A percentile compares a stretch with the other conserved stretches of the same genome.
Conservation (phyloP, 92 coral and sea anemone species). For the Isaurus tuberculatus region DNA sequence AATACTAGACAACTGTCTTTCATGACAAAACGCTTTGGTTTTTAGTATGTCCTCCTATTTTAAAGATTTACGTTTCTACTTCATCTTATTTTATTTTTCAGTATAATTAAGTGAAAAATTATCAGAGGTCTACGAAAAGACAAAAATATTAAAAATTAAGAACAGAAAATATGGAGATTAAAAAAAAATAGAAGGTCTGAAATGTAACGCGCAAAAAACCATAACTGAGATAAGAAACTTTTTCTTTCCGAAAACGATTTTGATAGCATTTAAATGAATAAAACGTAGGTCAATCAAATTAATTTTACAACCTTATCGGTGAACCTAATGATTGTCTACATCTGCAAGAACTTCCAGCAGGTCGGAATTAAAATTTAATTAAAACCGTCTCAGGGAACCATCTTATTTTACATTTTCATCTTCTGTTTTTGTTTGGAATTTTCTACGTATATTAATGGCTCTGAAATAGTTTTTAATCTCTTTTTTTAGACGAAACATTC, state of each 20-base stretch:
- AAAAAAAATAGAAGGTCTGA: too few relatives aligned
- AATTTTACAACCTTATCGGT: neutral
- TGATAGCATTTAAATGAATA: neutral
- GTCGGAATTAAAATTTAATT: conserved; percentile 38
- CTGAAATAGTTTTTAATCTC: neutral
- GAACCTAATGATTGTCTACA: neutral
- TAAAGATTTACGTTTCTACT: too few relatives aligned
- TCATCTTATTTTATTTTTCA: too few relatives aligned
- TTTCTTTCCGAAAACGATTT: neutral
- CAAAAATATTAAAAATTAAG: too few relatives aligned
- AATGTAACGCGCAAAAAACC: too few relatives aligned
- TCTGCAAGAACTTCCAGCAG: conserved; percentile 8
- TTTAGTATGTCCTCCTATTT: too few relatives aligned
- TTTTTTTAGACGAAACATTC: neutral
- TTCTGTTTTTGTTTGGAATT: neutral
- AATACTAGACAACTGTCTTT: too few relatives aligned
- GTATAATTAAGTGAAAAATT: too few relatives aligned
- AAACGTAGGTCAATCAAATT: neutral
- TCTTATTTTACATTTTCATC: neutral
- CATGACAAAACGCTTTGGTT: too few relatives aligned
- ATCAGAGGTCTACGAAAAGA: too few relatives aligned
- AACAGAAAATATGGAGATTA: too few relatives aligned
- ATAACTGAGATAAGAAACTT: neutral
- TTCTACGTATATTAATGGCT: neutral
- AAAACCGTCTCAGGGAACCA: conserved; percentile 37